Base-by-base conservation (phyloP, 35 echinoderm and acorn worm species). In the Anneissia japonica region DNA sequence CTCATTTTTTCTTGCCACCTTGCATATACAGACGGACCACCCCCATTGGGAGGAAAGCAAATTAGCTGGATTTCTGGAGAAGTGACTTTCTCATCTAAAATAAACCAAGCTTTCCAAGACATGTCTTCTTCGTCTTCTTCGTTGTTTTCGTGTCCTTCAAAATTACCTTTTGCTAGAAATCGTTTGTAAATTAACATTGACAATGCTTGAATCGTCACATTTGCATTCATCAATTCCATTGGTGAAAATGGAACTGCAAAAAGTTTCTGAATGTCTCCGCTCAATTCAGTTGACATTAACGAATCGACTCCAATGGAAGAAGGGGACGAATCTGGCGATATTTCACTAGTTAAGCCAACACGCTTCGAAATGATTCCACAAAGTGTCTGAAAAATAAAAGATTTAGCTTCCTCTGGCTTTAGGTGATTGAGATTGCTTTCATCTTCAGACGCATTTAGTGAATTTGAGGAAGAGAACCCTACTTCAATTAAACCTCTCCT, bases 221-320 rank as follows among this genome's bases (percentile, higher is more conserved):
- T 86, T 38, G 86, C 92, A 74, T 93, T 93, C 7, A 93, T 77
- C 0, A 93, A 73, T 31, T 93, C 92, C 0, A 93, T 84, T 35
- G 87, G 43, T 35, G 51, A 46, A 13, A 90, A 35, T 26, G 46
- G 82, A 34, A 90, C 87, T 34, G 78, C 46, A 83, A 90, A 93
- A 35, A 76, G 73, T 36, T 82, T 43, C 34, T 37, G 36, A 31
- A 93, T 75, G 9, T 81, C 32, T 26, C 74, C 64, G 3, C 87
- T 90, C 13, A 93, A 39, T 32, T 84, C 87, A 14, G 81, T 86
- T 29, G 92, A 84, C 83, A 86, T 89, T 0, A 85, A 75, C 0
- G 92, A 93, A 79, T 93, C 88, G 0, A 93, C 26, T 30, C 92
- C 92, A 23, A 86, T 43, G 6, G 41, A 77, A 23, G 78, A 72